Base-by-base conservation (phyloP, 2,888 invertebrate genomes). In the Eupsilia transversa region DNA sequence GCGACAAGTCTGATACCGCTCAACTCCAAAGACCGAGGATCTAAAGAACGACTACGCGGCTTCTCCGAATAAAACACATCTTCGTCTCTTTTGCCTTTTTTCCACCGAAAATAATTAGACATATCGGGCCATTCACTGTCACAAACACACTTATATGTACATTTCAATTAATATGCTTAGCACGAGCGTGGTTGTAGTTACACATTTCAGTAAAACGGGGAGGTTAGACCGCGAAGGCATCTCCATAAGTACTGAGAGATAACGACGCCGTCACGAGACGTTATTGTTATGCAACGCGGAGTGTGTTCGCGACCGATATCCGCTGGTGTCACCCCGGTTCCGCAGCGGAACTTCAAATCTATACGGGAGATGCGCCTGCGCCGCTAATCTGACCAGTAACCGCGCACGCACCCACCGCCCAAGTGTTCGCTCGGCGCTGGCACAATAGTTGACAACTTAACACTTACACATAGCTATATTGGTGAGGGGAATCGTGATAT, bases 61-160 rank as follows among this genome's bases (percentile, higher is more conserved):
- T 98, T 97, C 83, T 96, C 95, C 63, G 96, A 95, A 90, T 94
- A 96, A 87, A 96, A 96, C 87, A 96, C 96, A 85, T 95, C 95
- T 82, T 97, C 97, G 89, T 97, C 97, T 86, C 97, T 94, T 86
- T 97, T 97, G 66, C 97, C 97, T 87, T 97, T 97, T 89, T 97
- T 97, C 97, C 97, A 97, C 82, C 97, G 97, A 91, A 97, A 97
- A 89, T 97, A 97, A 87, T 97, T 97, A 81, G 97, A 97, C 97
- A 97, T 86, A 74, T 86, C 91, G 86, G 81, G 83, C 84, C 86
- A 87, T 86, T 82, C 85, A 82, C 78, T 72, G 20, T 77, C 77
- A 88, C 89, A 79, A 80, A 84, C 90, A 88, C 77, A 89, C 88
- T 86, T 77, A 74, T 83, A 73, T 77, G 74, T 79, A 69, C 88